Conservation (phyloP, 2,888 invertebrate genomes). For the Brenthis ino region DNA sequence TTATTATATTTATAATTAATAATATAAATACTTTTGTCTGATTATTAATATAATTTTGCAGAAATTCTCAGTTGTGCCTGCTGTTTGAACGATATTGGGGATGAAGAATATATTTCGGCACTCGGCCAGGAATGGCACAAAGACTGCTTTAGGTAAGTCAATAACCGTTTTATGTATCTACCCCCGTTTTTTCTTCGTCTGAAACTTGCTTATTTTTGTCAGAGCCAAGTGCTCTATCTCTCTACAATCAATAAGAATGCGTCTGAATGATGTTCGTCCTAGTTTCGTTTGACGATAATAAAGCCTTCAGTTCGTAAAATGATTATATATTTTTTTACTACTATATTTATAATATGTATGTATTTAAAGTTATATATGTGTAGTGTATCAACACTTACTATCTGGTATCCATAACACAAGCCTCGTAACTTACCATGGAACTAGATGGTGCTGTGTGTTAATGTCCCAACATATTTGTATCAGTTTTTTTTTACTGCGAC, state of each 20-base stretch:
- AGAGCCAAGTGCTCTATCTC: neutral
- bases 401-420: too few relatives aligned
- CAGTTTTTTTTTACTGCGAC: too few relatives aligned
- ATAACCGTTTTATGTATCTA: conserved; percentile 18
- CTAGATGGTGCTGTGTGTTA: too few relatives aligned
- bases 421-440: too few relatives aligned
- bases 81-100: conserved; percentile 88
- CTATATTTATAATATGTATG: too few relatives aligned
- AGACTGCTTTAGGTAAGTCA: conserved; percentile 90
- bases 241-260: too few relatives aligned
- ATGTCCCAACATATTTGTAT: too few relatives aligned
- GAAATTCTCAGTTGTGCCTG: conserved; percentile 84
- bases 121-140: conserved; percentile 93
- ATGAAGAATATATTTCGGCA: conserved; percentile 90
- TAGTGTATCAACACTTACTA: too few relatives aligned
- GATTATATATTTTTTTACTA: too few relatives aligned
- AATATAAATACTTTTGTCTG: neutral
- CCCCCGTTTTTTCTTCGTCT: conserved; percentile 14
- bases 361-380: too few relatives aligned
- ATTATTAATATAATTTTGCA: conserved; percentile 47
- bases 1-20: too few relatives aligned
- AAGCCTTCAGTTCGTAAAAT: too few relatives aligned
- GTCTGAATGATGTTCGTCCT: neutral
- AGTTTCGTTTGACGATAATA: neutral
- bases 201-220: neutral